These are phyloP conservation scores for Onychostruthus taczanowskii DNA, from an alignment of 2,113 vertebrate genomes.

Conservation along the genomic window DNA sequence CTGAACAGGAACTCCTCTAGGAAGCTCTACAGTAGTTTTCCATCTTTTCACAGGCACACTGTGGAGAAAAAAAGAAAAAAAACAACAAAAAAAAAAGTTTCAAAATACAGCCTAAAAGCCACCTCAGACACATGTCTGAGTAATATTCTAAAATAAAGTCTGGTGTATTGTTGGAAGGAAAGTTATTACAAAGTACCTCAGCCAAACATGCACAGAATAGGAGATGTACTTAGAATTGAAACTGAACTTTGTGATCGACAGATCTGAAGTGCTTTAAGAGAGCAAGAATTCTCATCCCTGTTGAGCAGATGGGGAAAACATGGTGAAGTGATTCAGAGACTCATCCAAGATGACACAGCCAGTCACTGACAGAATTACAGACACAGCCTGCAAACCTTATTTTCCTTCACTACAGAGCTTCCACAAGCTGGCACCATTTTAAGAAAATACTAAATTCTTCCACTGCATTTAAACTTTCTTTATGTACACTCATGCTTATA, in stretches of 20 bases:
- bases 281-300: background rate
- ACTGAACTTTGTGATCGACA: background rate
- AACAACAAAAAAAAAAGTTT: background rate
- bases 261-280: background rate
- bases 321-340: background rate
- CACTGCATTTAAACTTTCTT: background rate
- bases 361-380: background rate
- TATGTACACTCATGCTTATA: background rate
- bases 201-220: background rate
- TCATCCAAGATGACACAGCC: background rate
- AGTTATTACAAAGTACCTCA: background rate
- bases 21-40: conserved; percentile 78
- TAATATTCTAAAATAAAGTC: background rate
- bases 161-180: background rate
- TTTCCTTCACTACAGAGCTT: background rate
- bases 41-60: conserved; percentile 59
- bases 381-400: background rate
- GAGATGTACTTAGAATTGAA: background rate
- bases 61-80: background rate
- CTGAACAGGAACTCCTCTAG: conserved; percentile 71
- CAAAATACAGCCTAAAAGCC: background rate
- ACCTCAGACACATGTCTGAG: background rate
- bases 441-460: background rate
- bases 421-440: rapidly evolving
- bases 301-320: background rate